Conservation (phyloP, 2,113 vertebrate species). For the Pollimyrus isidori region DNA sequence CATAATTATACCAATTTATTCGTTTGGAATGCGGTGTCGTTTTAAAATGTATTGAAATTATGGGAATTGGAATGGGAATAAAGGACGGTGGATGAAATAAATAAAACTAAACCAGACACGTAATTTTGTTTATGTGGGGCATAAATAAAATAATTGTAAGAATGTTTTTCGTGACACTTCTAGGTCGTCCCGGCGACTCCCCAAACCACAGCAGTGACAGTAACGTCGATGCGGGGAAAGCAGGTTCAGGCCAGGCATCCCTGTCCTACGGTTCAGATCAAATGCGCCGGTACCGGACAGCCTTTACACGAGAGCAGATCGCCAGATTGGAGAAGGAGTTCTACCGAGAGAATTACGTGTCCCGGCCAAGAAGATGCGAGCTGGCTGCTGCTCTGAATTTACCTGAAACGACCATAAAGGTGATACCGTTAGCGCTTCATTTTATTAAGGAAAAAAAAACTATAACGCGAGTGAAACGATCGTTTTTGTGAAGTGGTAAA, state of each 20-base stretch:
- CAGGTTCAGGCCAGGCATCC: constrained; percentile 61
- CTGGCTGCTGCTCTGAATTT: constrained; percentile 90
- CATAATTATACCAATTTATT: neutral
- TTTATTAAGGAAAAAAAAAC: neutral
- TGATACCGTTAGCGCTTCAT: constrained; percentile 34
- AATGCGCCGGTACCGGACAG: constrained; percentile 93
- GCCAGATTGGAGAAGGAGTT: constrained; percentile 94
- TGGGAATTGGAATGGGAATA: neutral
- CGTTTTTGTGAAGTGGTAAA: neutral
- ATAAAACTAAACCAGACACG: neutral
- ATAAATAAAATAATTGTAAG: neutral
- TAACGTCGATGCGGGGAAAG: constrained; percentile 50
- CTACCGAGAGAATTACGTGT: constrained; percentile 96
- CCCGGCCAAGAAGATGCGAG: constrained; percentile 89
- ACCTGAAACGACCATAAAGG: constrained; percentile 98
- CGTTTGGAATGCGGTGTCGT: neutral
- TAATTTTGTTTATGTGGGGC: neutral
- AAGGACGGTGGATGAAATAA: neutral
- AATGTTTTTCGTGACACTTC: neutral
- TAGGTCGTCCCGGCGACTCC: constrained; percentile 62
- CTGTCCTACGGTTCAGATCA: constrained; percentile 85
- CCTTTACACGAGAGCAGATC: constrained; percentile 96
- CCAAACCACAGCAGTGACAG: constrained; percentile 63
- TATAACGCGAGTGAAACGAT: neutral
- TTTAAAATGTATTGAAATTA: neutral